Evolutionary conservation across 2,113 vertebrate genomes (phyloP).

Genomic region (Elgaria multicarinata): DNA sequence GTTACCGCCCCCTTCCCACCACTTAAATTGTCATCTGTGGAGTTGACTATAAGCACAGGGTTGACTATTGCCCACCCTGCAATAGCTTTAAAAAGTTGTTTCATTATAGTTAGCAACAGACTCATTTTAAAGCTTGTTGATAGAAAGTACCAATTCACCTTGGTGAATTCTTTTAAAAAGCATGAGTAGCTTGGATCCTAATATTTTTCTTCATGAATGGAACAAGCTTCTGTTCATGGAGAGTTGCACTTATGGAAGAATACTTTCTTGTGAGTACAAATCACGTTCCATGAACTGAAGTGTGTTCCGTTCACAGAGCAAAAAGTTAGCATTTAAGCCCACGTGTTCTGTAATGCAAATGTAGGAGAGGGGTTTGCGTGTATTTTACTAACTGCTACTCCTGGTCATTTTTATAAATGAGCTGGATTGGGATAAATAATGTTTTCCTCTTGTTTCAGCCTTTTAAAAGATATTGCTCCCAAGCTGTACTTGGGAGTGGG

Average conservation of each 20-base stretch:
- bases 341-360: background rate
- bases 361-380: background rate
- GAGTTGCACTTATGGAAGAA: background rate
- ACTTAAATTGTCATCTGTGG: no score
- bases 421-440: background rate
- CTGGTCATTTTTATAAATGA: background rate
- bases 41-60: no score
- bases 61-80: background rate
- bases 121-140: conserved; percentile 38
- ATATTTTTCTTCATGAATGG: background rate
- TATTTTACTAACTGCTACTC: background rate
- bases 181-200: conserved; percentile 23
- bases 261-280: no score
- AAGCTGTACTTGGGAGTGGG: no score
- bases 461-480: no score
- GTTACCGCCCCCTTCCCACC: no score
- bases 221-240: no score
- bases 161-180: conserved; percentile 52
- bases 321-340: no score
- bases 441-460: background rate
- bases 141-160: conserved; percentile 38
- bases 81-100: background rate
- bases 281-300: no score
- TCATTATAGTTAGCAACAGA: conserved; percentile 25
- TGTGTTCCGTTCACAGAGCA: no score